These are phyloP conservation scores for Meghimatium bilineatum DNA, from an alignment of 2,888 invertebrate species.

Conservation along the genomic window DNA sequence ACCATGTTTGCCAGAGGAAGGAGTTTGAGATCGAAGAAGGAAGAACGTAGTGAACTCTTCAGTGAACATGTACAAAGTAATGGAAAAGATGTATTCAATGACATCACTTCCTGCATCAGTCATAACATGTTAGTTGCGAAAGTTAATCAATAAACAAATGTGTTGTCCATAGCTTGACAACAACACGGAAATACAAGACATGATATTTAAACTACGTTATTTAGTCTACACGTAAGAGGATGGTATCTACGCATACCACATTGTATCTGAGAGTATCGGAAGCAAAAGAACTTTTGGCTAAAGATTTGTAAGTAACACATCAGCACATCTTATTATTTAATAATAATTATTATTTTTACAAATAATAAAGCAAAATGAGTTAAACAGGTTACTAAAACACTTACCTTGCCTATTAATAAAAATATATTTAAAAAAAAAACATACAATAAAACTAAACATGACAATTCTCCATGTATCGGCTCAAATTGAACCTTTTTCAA, in stretches of 20 bases:
- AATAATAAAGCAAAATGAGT: too few relatives aligned
- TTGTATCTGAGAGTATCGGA: slow-evolving; percentile 65
- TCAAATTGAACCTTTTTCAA: too few relatives aligned
- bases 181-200: slow-evolving; percentile 24
- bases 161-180: slow-evolving; percentile 2
- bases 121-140: slow-evolving; percentile 38
- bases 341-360: too few relatives aligned
- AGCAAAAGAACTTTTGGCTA: slow-evolving; percentile 62
- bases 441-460: too few relatives aligned
- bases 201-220: not conserved
- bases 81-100: slow-evolving; percentile 18
- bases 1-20: too few relatives aligned
- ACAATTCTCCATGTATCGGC: too few relatives aligned
- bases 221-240: slow-evolving; percentile 28
- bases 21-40: too few relatives aligned
- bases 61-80: slow-evolving; percentile 4
- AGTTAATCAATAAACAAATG: slow-evolving; percentile 40
- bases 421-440: too few relatives aligned
- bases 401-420: too few relatives aligned
- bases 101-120: slow-evolving; percentile 47
- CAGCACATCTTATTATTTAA: too few relatives aligned
- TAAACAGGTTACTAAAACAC: too few relatives aligned
- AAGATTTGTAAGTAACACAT: slow-evolving; percentile 62
- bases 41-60: too few relatives aligned
- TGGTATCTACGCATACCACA: slow-evolving; percentile 62